phyloP scores from a whole-genome alignment of 2,797 vertebrate species.

The Melanotaenia nigrans region DNA sequence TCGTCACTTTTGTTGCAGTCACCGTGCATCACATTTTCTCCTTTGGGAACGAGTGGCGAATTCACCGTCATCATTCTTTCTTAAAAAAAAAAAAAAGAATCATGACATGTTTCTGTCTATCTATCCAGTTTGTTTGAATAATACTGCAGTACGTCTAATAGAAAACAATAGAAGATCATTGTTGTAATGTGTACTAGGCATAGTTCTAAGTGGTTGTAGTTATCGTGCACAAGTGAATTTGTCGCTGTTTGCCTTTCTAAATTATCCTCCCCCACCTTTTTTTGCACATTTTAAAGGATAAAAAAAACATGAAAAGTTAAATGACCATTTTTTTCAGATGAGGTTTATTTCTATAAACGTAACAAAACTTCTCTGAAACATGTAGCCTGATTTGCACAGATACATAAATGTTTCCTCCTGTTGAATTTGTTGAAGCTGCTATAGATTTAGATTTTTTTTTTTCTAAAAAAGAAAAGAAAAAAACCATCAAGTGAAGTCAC shows the following conservation, averaged over 20 bases:
- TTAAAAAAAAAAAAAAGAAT: constrained; percentile 29
- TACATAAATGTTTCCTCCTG: constrained; percentile 43
- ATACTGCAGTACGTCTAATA: constrained; percentile 68
- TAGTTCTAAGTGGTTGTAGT: constrained; percentile 77
- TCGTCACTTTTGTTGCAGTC: constrained; percentile 40
- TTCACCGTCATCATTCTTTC: constrained; percentile 43
- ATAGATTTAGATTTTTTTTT: constrained; percentile 21
- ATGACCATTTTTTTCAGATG: constrained; percentile 29
- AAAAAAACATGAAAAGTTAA: constrained; percentile 20
- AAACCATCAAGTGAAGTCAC: constrained; percentile 18
- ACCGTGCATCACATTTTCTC: constrained; percentile 22
- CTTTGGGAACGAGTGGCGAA: constrained; percentile 26
- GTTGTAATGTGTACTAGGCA: constrained; percentile 76
- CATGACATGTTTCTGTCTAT: constrained; percentile 42
- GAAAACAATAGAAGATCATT: constrained; percentile 71
- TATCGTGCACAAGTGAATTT: constrained; percentile 76
- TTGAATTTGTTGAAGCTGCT: constrained; percentile 50
- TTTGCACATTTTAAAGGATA: constrained; percentile 71
- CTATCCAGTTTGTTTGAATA: constrained; percentile 66
- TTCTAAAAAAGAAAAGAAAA: constrained; percentile 1
- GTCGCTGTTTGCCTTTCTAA: constrained; percentile 69
- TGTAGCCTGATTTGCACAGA: constrained; percentile 68
- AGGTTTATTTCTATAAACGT: constrained; percentile 35
- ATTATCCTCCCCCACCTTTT: constrained; percentile 57
- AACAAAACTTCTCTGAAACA: constrained; percentile 38